Evolutionary conservation across 53 echinoderm and acorn worm species (phyloP).

Genomic region (Stichopus horrens): DNA sequence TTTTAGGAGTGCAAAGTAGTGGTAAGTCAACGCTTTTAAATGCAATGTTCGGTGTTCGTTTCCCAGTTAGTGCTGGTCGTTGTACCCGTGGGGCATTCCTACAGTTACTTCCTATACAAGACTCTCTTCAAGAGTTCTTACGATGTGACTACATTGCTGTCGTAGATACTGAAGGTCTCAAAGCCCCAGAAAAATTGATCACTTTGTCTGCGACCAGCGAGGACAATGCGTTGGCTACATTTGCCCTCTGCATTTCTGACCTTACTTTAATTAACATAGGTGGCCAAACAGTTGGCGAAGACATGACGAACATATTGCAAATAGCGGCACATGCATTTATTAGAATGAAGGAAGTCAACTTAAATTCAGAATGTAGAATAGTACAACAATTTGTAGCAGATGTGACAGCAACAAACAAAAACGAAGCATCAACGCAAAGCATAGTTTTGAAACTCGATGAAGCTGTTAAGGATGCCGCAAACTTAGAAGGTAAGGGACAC

Average conservation of each 20-base stretch:
- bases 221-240: constrained; percentile 31
- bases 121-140: neutral
- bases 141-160: neutral
- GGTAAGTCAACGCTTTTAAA: too few relatives aligned
- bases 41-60: too few relatives aligned
- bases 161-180: too few relatives aligned
- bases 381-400: constrained; percentile 39
- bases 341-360: constrained; percentile 16
- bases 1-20: too few relatives aligned
- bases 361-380: constrained; percentile 18
- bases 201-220: neutral
- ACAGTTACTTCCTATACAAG: neutral
- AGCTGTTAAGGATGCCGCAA: neutral
- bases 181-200: neutral
- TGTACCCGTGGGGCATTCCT: neutral
- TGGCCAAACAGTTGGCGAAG: constrained; percentile 16
- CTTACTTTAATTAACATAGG: constrained; percentile 31
- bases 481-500: neutral
- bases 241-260: constrained; percentile 30
- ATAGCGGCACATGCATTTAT: constrained; percentile 33
- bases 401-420: neutral
- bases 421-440: constrained; percentile 15
- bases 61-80: too few relatives aligned
- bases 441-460: constrained; percentile 26
- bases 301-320: constrained; percentile 43